Conservation (phyloP, 2,888 invertebrate genomes). For the Himalopsyche anomala region DNA sequence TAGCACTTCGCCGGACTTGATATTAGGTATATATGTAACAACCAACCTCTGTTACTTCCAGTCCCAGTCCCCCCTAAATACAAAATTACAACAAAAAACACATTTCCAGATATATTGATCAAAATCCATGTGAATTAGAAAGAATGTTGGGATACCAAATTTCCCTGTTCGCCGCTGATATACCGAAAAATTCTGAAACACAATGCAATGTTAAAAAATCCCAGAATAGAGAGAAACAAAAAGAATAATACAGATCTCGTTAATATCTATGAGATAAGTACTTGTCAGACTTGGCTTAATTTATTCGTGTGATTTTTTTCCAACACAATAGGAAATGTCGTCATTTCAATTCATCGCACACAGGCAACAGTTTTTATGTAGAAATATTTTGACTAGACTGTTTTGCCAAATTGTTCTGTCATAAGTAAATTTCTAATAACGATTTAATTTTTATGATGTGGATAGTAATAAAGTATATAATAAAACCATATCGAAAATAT, state of each 20-base stretch:
- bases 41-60: too few species aligned
- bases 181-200: constrained; percentile 3
- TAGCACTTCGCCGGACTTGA: too few species aligned
- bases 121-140: background rate
- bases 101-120: too few species aligned
- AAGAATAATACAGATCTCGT: background rate
- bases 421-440: too few species aligned
- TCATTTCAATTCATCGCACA: constrained; percentile 13
- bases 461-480: too few species aligned
- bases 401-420: background rate
- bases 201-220: constrained; percentile 18
- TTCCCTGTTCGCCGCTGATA: background rate
- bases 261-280: constrained; percentile 12
- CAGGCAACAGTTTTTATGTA: background rate
- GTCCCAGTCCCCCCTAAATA: too few species aligned
- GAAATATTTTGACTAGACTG: constrained; percentile 41
- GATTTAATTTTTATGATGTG: too few species aligned
- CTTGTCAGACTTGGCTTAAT: constrained; percentile 1
- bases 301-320: constrained; percentile 8
- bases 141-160: background rate
- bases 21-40: too few species aligned
- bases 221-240: background rate
- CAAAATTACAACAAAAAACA: too few species aligned
- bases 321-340: constrained; percentile 37
- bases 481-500: too few species aligned